phyloP scores from a whole-genome alignment of 2,888 invertebrate species.

The Apamea epomidion region DNA sequence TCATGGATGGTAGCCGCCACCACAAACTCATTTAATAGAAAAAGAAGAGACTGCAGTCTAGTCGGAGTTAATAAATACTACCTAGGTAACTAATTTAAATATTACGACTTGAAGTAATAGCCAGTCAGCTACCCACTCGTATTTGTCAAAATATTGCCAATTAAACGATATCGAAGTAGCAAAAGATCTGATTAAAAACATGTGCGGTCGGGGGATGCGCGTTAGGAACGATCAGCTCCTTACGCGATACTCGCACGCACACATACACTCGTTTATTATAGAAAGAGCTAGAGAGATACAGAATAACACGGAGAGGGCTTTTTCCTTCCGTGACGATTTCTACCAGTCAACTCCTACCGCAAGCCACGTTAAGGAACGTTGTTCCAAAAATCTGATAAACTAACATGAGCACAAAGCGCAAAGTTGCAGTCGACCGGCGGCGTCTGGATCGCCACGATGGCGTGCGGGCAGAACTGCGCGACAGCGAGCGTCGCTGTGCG shows the following conservation, averaged over 20 bases:
- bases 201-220: not conserved
- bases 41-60: not conserved
- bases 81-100: not conserved
- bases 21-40: not conserved
- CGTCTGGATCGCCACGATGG: constrained; percentile 83
- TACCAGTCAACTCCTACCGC: not conserved
- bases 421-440: constrained; percentile 87
- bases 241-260: not conserved
- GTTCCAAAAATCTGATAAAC: constrained; percentile 52
- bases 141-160: not conserved
- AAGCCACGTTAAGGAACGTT: not conserved
- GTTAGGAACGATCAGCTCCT: not conserved
- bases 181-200: not conserved
- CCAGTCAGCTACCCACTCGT: not conserved
- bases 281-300: not conserved
- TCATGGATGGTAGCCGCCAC: not conserved
- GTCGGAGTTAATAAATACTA: not conserved
- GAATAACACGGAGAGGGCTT: not conserved
- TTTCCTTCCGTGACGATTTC: not conserved
- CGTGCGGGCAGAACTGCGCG: constrained; percentile 83
- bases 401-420: constrained; percentile 81
- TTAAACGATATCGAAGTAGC: not conserved
- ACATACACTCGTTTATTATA: not conserved
- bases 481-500: constrained; percentile 79
- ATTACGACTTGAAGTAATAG: not conserved